These are phyloP conservation scores for Eucidaris tribuloides DNA, from an alignment of 35 echinoderm and acorn worm genomes.

Conservation along the genomic window DNA sequence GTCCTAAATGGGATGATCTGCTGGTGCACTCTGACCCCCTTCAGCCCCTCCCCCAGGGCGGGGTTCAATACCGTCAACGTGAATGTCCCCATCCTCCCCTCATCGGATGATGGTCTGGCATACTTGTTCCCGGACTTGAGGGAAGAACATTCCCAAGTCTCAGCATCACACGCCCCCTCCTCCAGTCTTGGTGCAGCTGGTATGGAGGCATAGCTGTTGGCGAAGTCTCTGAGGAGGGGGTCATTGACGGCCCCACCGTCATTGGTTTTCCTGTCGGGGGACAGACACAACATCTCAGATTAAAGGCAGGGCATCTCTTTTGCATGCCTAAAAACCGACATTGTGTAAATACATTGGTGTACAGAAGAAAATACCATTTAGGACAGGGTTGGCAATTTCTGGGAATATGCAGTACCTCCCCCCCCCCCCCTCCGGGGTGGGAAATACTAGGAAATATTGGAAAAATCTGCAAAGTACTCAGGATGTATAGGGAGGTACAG, in stretches of 20 bases:
- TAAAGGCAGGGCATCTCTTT: no score
- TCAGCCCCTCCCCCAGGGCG: conserved; percentile 68
- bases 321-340: no score
- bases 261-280: conserved; percentile 92
- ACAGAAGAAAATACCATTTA: no score
- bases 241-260: conserved; percentile 97
- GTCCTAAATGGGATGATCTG: conserved; percentile 83
- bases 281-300: no score
- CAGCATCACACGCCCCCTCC: conserved; percentile 30
- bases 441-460: no score
- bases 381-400: no score
- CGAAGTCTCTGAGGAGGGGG: conserved; percentile 69
- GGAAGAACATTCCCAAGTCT: not conserved
- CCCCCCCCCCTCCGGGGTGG: no score
- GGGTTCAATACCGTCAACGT: conserved; percentile 85
- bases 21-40: conserved; percentile 61
- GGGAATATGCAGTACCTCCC: no score
- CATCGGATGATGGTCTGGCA: not conserved
- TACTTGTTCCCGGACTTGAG: not conserved
- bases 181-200: not conserved
- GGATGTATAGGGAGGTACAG: no score
- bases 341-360: no score
- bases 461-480: no score
- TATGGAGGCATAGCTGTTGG: conserved; percentile 18
- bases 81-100: not conserved